Evolutionary conservation across 2,113 vertebrate genomes (phyloP).

Genomic region (Chiloscyllium plagiosum): DNA sequence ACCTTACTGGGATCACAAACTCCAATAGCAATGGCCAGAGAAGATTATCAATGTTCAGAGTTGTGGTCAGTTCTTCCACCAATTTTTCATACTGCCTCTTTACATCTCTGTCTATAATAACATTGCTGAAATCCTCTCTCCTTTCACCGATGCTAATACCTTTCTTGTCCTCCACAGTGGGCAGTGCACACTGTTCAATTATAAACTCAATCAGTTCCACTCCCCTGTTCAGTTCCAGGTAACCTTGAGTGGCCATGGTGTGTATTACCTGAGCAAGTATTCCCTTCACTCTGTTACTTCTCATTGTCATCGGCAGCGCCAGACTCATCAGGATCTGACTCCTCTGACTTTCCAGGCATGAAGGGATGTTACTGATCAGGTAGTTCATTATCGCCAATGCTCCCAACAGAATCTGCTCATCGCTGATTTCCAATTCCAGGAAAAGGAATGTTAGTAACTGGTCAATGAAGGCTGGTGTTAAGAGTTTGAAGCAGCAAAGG

Average conservation of each 20-base stretch:
- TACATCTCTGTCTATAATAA: conserved; percentile 57
- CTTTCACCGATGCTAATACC: neutral
- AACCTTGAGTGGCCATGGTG: conserved; percentile 88
- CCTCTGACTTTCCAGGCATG: conserved; percentile 81
- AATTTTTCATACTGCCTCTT: conserved; percentile 57
- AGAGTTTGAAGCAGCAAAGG: conserved; percentile 78
- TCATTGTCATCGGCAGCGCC: conserved; percentile 71
- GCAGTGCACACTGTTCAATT: conserved; percentile 73
- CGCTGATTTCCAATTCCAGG: conserved; percentile 74
- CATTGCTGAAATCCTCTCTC: conserved; percentile 49
- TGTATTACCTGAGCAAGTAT: conserved; percentile 80
- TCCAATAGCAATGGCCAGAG: conserved; percentile 79
- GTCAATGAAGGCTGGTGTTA: conserved; percentile 73
- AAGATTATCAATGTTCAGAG: conserved; percentile 41
- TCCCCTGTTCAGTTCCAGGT: conserved; percentile 81
- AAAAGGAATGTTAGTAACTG: conserved; percentile 78
- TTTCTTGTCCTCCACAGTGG: conserved; percentile 53
- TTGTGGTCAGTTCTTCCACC: neutral
- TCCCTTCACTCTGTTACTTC: conserved; percentile 74
- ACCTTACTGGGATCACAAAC: conserved; percentile 69
- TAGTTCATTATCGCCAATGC: conserved; percentile 75
- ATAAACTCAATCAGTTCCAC: conserved; percentile 72
- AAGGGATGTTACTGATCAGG: conserved; percentile 74
- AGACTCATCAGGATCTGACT: conserved; percentile 73
- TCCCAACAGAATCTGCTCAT: conserved; percentile 70